Percentiles rank a stretch among this genome's conserved stretches.
phyloP scores from a whole-genome alignment of 2,888 invertebrate genomes.

The Nebria brevicollis region DNA sequence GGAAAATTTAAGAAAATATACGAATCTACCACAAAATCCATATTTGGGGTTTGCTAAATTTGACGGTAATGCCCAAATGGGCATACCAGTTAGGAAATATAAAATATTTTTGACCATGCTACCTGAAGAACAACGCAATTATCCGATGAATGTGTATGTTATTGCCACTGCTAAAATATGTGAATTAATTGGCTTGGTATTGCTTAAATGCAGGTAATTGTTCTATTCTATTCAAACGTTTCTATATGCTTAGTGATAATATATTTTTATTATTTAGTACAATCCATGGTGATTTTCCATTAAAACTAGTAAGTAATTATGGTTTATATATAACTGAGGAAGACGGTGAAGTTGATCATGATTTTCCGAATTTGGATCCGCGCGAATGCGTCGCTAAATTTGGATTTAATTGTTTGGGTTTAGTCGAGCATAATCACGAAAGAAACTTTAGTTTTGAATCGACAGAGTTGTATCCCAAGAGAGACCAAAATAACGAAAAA shows the following conservation, averaged over 20 bases:
- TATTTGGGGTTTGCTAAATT: slow-evolving; percentile 91
- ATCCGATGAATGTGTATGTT: slow-evolving; percentile 85
- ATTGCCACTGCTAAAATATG: slow-evolving; percentile 85
- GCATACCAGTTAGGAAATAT: slow-evolving; percentile 82
- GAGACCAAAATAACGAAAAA: slow-evolving; percentile 53
- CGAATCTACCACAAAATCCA: slow-evolving; percentile 83
- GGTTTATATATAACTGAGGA: slow-evolving; percentile 95
- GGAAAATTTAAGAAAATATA: slow-evolving; percentile 80
- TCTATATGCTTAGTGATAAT: not conserved
- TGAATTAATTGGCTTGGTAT: slow-evolving; percentile 92
- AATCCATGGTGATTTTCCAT: slow-evolving; percentile 70
- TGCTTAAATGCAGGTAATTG: slow-evolving; percentile 80
- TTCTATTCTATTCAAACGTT: not conserved
- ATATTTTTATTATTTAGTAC: slow-evolving; percentile 62
- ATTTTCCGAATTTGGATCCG: slow-evolving; percentile 90
- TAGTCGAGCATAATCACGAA: slow-evolving; percentile 75
- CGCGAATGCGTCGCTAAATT: slow-evolving; percentile 92
- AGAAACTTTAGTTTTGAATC: slow-evolving; percentile 60
- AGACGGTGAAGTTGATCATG: slow-evolving; percentile 93
- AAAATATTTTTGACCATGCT: slow-evolving; percentile 92
- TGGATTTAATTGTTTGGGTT: slow-evolving; percentile 87
- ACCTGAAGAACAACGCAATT: slow-evolving; percentile 80
- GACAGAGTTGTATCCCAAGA: slow-evolving; percentile 48
- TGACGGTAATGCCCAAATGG: slow-evolving; percentile 87
- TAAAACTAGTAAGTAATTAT: slow-evolving; percentile 77